Evolutionary conservation across 2,888 invertebrate species (phyloP).

Genomic region (Caenorhabditis sinica): DNA sequence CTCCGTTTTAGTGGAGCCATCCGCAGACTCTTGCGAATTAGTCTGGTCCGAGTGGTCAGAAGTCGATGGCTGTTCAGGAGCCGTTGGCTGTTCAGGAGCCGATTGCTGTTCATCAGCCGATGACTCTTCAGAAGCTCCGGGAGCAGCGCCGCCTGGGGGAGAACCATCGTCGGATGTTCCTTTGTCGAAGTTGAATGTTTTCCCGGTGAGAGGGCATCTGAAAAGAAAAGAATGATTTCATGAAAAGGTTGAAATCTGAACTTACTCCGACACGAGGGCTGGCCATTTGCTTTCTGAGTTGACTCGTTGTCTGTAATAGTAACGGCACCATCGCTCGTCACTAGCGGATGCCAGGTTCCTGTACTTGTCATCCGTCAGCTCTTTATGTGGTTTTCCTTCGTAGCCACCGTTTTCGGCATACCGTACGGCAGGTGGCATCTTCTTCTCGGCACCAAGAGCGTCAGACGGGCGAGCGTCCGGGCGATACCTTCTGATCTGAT

Average conservation of each 20-base stretch:
- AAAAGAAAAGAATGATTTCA: background rate
- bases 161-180: background rate
- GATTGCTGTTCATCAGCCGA: too few species aligned
- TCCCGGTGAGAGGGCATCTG: background rate
- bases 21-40: background rate
- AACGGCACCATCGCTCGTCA: slow-evolving; percentile 18
- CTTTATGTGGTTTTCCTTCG: background rate
- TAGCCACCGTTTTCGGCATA: slow-evolving; percentile 6
- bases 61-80: too few species aligned
- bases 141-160: background rate
- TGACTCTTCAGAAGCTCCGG: background rate
- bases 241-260: background rate
- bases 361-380: background rate
- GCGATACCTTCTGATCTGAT: background rate
- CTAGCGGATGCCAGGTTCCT: background rate
- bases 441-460: slow-evolving; percentile 16
- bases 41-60: background rate
- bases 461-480: background rate
- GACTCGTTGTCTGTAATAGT: slow-evolving; percentile 3
- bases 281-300: slow-evolving; percentile 9
- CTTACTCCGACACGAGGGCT: background rate
- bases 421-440: background rate
- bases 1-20: background rate
- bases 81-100: too few species aligned
- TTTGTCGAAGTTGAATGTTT: background rate